Evolutionary conservation across 1,140 invertebrate genomes (phyloP).

Genomic region (Popillia japonica): DNA sequence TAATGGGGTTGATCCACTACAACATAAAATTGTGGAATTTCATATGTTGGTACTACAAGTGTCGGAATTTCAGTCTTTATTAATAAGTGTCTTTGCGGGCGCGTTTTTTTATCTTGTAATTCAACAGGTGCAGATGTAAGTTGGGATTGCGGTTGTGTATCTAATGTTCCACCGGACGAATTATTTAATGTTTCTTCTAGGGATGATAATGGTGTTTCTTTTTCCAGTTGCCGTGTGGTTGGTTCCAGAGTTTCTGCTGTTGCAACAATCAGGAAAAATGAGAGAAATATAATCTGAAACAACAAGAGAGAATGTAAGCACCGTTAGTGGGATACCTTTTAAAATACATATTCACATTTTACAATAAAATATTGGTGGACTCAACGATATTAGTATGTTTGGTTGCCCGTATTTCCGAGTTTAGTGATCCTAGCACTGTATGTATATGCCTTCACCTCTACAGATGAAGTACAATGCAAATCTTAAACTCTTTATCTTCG

Average conservation of each 20-base stretch:
- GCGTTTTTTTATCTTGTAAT: not conserved
- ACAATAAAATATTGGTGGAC: too few relatives aligned
- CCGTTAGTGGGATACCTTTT: too few relatives aligned
- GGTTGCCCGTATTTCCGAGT: too few relatives aligned
- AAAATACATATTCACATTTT: too few relatives aligned
- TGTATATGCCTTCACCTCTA: too few relatives aligned
- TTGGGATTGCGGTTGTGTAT: not conserved
- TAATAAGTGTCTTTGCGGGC: not conserved
- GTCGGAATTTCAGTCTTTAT: constrained; percentile 21
- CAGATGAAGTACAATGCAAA: too few relatives aligned
- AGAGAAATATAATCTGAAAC: not conserved
- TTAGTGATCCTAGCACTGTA: too few relatives aligned
- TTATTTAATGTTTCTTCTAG: not conserved
- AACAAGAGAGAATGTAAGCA: not conserved
- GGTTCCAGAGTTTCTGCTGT: not conserved
- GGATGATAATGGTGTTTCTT: not conserved
- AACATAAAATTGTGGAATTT: constrained; percentile 16
- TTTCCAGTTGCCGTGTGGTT: not conserved
- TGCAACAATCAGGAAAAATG: not conserved
- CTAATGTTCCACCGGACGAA: not conserved
- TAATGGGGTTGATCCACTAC: constrained; percentile 1
- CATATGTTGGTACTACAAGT: not conserved
- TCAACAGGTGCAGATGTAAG: not conserved
- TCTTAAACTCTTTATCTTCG: too few relatives aligned
- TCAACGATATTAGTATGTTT: too few relatives aligned